Evolutionary conservation across 2,888 invertebrate genomes (phyloP).

Genomic region (Labia minor): DNA sequence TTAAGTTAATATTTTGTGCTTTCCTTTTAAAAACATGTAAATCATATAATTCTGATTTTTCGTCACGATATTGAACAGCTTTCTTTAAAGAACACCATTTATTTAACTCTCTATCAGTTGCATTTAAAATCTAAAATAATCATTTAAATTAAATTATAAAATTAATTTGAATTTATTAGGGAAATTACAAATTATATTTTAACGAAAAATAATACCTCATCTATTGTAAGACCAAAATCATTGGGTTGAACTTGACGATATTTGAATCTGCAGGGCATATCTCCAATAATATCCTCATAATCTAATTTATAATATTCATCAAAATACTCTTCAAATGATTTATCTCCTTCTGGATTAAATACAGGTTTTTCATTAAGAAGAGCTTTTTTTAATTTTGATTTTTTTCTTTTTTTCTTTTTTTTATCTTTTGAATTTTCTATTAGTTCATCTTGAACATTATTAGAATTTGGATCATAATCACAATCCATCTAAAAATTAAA

Average conservation of each 20-base stretch:
- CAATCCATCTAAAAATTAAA: constrained; percentile 78
- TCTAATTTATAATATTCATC: constrained; percentile 92
- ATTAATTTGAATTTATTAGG: background rate
- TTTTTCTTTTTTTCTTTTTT: constrained; percentile 50
- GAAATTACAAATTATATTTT: too few relatives aligned
- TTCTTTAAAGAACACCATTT: constrained; percentile 90
- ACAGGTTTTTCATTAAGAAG: constrained; percentile 66
- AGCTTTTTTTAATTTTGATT: constrained; percentile 65
- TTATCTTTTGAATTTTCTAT: constrained; percentile 38
- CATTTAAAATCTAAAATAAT: constrained; percentile 65
- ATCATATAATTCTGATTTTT: constrained; percentile 66
- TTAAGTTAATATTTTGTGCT: constrained; percentile 58
- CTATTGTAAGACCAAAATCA: constrained; percentile 77
- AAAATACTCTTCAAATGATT: constrained; percentile 75
- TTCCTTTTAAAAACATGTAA: constrained; percentile 62
- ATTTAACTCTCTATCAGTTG: constrained; percentile 88
- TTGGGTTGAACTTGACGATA: constrained; percentile 83
- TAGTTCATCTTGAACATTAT: constrained; percentile 17
- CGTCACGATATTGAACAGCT: constrained; percentile 64
- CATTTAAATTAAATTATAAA: constrained; percentile 22
- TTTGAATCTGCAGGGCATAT: constrained; percentile 83
- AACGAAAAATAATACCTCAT: constrained; percentile 56
- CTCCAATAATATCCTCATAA: constrained; percentile 90
- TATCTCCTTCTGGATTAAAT: constrained; percentile 61
- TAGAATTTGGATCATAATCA: constrained; percentile 55